These are phyloP conservation scores for Lasioglossum marginatum DNA, from an alignment of 2,888 invertebrate species.

Conservation along the genomic window DNA sequence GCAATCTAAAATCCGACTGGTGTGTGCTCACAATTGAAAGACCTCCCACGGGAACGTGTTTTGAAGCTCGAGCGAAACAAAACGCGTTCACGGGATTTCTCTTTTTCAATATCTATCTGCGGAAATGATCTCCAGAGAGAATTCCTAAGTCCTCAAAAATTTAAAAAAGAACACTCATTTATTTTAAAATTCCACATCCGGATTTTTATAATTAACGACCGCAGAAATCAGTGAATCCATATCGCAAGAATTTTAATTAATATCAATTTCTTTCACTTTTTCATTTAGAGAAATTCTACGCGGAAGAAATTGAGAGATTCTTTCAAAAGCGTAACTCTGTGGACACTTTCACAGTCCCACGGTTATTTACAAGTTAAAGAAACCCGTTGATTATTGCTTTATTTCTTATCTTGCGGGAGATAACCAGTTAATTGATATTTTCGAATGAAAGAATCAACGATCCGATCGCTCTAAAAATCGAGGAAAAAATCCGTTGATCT, in stretches of 20 bases:
- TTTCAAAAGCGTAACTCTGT: too few relatives aligned
- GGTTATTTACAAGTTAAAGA: neutral
- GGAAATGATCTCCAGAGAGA: neutral
- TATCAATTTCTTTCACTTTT: neutral
- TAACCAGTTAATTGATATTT: too few relatives aligned
- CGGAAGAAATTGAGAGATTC: neutral
- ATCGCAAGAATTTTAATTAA: neutral
- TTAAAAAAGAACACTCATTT: neutral
- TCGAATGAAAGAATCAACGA: neutral
- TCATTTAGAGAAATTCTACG: neutral
- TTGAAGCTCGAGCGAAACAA: neutral
- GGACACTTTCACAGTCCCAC: too few relatives aligned
- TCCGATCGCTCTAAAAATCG: neutral
- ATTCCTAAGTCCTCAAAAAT: neutral
- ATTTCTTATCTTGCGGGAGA: too few relatives aligned
- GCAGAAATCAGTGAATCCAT: neutral
- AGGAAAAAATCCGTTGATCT: neutral
- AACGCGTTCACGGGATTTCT: neutral
- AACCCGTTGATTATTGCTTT: neutral
- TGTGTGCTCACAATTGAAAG: neutral
- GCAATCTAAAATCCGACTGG: slow-evolving; percentile 26
- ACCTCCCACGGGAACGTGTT: neutral
- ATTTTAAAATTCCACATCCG: neutral
- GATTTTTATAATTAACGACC: neutral
- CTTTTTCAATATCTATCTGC: neutral